Conservation (phyloP, 1,140 invertebrate species). For the Asobara japonica region DNA sequence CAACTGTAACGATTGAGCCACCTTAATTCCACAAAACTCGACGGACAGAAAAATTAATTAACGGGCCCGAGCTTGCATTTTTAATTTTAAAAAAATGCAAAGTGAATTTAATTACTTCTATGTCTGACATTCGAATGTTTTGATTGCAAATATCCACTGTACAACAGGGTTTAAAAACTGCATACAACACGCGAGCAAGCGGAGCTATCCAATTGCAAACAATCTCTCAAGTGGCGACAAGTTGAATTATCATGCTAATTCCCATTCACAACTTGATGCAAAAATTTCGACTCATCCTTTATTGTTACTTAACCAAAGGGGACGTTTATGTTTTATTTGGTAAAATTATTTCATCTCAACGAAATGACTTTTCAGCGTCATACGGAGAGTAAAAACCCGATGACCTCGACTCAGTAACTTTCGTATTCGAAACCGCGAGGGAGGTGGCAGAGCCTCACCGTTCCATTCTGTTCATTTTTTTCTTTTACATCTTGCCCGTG, state of each 20-base stretch:
- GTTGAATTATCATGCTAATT: background rate
- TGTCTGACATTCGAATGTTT: background rate
- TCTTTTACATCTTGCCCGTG: background rate
- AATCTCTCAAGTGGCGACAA: background rate
- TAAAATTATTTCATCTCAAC: background rate
- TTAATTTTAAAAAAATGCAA: too few relatives aligned
- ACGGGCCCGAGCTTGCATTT: too few relatives aligned
- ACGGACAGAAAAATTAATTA: background rate
- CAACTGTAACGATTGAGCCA: too few relatives aligned
- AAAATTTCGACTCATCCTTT: background rate
- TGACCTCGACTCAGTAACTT: slow-evolving; percentile 34
- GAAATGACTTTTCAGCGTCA: background rate
- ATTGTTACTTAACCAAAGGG: background rate
- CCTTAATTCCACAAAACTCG: too few relatives aligned
- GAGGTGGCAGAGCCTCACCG: background rate
- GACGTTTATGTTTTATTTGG: background rate
- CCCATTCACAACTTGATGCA: background rate
- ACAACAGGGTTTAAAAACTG: background rate
- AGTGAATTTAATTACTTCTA: too few relatives aligned
- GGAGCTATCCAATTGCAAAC: background rate
- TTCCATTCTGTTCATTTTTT: background rate
- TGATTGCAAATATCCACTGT: background rate
- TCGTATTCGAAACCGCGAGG: slow-evolving; percentile 18
- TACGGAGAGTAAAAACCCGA: slow-evolving; percentile 32
- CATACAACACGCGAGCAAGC: background rate